Evolutionary conservation across 1,140 invertebrate species (phyloP).

Genomic region (Pollicipes pollicipes): DNA sequence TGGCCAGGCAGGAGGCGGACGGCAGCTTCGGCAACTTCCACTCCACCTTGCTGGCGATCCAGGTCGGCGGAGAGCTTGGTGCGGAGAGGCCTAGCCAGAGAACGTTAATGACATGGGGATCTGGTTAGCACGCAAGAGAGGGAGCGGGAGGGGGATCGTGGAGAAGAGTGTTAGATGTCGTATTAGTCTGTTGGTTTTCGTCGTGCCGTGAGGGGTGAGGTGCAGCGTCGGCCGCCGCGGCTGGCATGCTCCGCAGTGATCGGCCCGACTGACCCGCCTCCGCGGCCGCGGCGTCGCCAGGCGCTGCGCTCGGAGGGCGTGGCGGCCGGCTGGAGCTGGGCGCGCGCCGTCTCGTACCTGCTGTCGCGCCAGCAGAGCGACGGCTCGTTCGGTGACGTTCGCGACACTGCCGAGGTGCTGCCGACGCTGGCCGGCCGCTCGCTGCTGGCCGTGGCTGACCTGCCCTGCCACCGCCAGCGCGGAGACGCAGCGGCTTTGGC

Average conservation of each 20-base stretch:
- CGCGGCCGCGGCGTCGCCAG: not conserved
- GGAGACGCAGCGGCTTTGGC: too few species aligned
- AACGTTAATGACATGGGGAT: too few species aligned
- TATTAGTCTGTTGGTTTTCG: too few species aligned
- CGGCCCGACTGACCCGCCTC: too few species aligned
- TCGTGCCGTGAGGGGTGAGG: too few species aligned
- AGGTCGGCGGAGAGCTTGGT: not conserved
- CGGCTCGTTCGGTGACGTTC: not conserved
- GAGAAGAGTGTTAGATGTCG: too few species aligned
- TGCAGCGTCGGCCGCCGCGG: too few species aligned
- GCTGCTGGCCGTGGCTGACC: not conserved
- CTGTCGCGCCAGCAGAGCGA: not conserved
- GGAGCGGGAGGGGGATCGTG: too few species aligned
- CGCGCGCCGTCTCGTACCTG: not conserved
- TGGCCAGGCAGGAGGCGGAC: not conserved
- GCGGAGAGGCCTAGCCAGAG: too few species aligned
- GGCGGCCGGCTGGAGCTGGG: not conserved
- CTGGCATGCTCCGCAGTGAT: too few species aligned
- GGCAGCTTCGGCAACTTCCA: not conserved
- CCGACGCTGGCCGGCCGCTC: not conserved
- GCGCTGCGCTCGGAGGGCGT: not conserved
- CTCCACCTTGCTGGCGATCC: not conserved
- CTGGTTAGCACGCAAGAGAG: too few species aligned
- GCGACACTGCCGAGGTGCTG: not conserved
- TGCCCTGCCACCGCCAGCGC: not conserved